Evolutionary conservation across 2,113 vertebrate species (phyloP).

Genomic region (Vicugna pacos): DNA sequence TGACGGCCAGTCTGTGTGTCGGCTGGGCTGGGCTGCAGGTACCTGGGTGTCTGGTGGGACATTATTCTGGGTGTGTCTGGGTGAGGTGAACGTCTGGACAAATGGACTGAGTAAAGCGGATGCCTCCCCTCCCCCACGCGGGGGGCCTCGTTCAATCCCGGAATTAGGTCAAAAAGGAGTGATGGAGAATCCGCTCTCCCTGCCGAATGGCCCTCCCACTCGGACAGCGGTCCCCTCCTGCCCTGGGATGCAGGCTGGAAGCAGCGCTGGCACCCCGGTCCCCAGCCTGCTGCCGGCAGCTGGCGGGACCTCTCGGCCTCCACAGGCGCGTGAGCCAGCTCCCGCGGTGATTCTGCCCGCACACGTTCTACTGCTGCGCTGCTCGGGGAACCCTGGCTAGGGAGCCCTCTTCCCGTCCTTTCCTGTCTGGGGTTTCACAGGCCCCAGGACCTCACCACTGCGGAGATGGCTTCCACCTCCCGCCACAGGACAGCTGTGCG

Average conservation of each 20-base stretch:
- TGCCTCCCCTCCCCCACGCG: too few relatives aligned
- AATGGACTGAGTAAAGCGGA: not conserved
- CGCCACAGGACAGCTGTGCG: too few relatives aligned
- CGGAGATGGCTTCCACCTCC: not conserved
- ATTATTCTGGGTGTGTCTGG: rapidly evolving
- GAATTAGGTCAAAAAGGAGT: too few relatives aligned
- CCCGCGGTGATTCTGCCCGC: rapidly evolving
- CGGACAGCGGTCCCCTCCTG: too few relatives aligned
- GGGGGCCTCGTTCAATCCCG: too few relatives aligned
- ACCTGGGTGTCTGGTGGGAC: rapidly evolving
- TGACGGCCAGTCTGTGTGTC: rapidly evolving
- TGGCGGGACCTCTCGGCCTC: not conserved
- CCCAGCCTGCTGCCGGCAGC: rapidly evolving
- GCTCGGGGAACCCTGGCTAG: not conserved
- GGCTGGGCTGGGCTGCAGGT: rapidly evolving
- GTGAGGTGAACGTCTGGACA: not conserved
- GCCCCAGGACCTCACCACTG: rapidly evolving
- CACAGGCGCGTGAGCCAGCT: too few relatives aligned
- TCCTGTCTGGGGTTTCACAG: not conserved
- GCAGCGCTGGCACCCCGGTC: not conserved
- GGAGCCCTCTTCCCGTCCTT: not conserved
- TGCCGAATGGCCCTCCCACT: not conserved
- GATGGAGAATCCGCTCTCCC: too few relatives aligned
- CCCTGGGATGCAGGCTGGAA: not conserved
- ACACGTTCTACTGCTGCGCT: rapidly evolving